phyloP scores from a whole-genome alignment of 2,888 invertebrate genomes.

The Camptogramma bilineatum region DNA sequence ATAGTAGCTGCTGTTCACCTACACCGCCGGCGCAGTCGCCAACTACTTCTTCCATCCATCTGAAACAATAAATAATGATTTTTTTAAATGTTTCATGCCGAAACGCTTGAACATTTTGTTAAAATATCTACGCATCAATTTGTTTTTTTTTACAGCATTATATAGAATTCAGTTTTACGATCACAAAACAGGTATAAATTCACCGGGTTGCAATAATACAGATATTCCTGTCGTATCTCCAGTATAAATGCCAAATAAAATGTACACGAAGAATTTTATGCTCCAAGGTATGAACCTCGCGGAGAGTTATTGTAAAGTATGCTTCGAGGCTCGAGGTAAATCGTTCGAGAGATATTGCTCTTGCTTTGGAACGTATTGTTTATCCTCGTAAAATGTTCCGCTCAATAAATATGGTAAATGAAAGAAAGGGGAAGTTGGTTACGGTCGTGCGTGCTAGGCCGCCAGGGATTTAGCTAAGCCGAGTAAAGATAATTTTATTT shows the following conservation, averaged over 20 bases:
- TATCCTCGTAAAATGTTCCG: constrained; percentile 28
- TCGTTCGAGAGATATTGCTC: constrained; percentile 32
- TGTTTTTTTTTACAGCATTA: neutral
- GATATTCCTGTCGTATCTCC: constrained; percentile 24
- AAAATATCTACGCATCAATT: no score
- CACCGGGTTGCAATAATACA: constrained; percentile 15
- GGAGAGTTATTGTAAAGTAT: constrained; percentile 34
- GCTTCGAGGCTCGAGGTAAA: constrained; percentile 36
- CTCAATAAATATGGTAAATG: constrained; percentile 24
- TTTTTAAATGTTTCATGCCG: neutral
- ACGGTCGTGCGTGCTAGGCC: neutral
- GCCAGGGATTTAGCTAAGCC: neutral
- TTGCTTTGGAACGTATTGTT: constrained; percentile 31
- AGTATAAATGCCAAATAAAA: constrained; percentile 30
- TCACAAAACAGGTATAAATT: constrained; percentile 20
- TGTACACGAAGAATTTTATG: constrained; percentile 28
- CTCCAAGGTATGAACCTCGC: constrained; percentile 23
- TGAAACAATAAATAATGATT: constrained; percentile 53
- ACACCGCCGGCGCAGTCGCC: constrained; percentile 73
- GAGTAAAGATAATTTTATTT: neutral
- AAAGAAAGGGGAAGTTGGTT: constrained; percentile 6
- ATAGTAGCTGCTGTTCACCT: constrained; percentile 68
- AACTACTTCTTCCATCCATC: constrained; percentile 65
- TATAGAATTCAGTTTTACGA: neutral
- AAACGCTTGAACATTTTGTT: no score